Conservation (phyloP, 2,113 vertebrate genomes). For the Rhynchopsitta pachyrhyncha region DNA sequence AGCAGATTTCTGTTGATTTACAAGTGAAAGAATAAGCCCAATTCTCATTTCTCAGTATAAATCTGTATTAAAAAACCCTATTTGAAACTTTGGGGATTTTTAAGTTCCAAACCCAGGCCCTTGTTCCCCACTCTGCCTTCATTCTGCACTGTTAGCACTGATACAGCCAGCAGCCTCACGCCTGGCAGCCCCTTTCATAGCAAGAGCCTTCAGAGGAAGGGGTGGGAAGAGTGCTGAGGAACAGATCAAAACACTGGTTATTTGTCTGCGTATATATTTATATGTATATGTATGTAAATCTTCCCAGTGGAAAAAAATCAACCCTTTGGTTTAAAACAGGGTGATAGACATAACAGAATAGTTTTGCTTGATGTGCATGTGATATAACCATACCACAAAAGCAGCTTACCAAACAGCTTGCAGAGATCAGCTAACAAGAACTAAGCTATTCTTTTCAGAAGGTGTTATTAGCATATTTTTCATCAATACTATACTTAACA, state of each 20-base stretch:
- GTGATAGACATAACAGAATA: not conserved
- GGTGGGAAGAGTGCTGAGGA: not conserved
- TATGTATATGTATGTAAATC: not conserved
- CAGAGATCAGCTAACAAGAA: constrained; percentile 50
- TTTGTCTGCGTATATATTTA: not conserved
- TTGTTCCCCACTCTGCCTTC: not conserved
- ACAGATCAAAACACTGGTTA: not conserved
- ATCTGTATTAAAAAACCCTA: not conserved
- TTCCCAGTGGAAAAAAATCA: not conserved
- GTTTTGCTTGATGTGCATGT: not conserved
- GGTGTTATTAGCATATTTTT: constrained; percentile 67
- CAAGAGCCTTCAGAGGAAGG: not conserved
- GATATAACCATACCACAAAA: not conserved
- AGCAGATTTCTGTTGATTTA: not conserved
- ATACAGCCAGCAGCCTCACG: not conserved
- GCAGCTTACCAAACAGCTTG: constrained; percentile 22
- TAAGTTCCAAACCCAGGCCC: not conserved
- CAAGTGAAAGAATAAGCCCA: rapidly evolving
- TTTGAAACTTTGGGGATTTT: not conserved
- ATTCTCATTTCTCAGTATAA: not conserved
- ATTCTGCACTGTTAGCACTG: rapidly evolving
- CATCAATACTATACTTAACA: constrained; percentile 64
- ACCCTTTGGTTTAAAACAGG: not conserved
- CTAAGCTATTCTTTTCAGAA: constrained; percentile 30
- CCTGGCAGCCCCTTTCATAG: not conserved